Conservation (phyloP, 1,140 invertebrate species). For the Grapholita molesta region DNA sequence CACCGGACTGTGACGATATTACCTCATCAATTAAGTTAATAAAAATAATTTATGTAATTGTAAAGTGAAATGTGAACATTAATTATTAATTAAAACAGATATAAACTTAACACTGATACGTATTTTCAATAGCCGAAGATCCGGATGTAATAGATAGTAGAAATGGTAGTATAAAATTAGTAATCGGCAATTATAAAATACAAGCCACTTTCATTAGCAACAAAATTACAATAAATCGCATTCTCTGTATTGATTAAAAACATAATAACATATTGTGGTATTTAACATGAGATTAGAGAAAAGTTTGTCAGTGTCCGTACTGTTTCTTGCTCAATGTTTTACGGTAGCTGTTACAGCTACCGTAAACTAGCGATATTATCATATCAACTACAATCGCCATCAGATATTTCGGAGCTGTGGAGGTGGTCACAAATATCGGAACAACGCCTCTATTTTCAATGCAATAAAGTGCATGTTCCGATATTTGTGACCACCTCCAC, state of each 20-base stretch:
- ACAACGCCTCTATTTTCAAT: too few relatives aligned
- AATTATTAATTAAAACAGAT: background rate
- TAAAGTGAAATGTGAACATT: background rate
- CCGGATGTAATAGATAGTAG: too few relatives aligned
- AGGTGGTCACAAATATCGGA: too few relatives aligned
- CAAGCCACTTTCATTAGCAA: background rate
- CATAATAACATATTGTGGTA: background rate
- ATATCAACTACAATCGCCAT: too few relatives aligned
- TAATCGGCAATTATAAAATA: background rate
- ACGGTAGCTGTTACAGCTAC: too few relatives aligned
- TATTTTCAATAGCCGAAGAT: background rate
- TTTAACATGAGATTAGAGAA: background rate
- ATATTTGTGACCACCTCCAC: too few relatives aligned
- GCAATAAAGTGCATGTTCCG: too few relatives aligned
- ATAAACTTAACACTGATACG: background rate
- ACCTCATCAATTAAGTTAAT: conserved; percentile 35
- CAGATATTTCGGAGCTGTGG: too few relatives aligned
- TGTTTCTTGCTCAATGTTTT: too few relatives aligned
- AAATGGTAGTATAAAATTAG: background rate
- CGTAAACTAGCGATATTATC: too few relatives aligned
- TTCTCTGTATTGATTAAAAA: background rate
- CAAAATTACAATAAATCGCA: background rate
- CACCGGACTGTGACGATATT: conserved; percentile 34
- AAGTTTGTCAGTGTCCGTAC: too few relatives aligned
- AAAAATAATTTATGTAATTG: background rate